phyloP scores from a whole-genome alignment of 2,113 vertebrate genomes.

The Callospermophilus lateralis region DNA sequence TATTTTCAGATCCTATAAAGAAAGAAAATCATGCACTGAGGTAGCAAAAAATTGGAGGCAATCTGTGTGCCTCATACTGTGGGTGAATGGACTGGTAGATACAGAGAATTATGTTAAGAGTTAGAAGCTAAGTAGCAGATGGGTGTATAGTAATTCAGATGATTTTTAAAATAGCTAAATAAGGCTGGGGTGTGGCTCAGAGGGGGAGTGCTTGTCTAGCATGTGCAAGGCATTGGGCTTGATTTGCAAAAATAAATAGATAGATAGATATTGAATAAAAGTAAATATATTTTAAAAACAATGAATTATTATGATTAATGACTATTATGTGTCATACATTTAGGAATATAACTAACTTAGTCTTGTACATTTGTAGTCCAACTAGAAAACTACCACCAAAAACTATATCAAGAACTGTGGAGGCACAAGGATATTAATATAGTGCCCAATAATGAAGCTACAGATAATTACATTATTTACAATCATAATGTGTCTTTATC shows the following conservation, averaged over 20 bases:
- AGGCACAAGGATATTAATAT: neutral
- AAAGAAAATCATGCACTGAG: neutral
- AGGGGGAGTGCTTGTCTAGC: too few relatives aligned
- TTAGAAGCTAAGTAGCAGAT: conserved; percentile 16
- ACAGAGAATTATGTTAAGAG: neutral
- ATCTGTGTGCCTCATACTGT: neutral
- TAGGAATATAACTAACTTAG: neutral
- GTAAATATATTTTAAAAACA: neutral
- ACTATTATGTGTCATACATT: neutral
- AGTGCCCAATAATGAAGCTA: neutral
- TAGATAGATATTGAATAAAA: neutral
- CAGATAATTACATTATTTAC: neutral
- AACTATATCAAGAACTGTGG: neutral
- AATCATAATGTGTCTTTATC: neutral
- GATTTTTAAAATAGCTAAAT: too few relatives aligned
- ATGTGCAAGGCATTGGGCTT: neutral
- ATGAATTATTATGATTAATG: neutral
- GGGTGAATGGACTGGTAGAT: neutral
- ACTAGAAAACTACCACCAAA: conserved; percentile 10
- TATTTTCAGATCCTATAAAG: neutral
- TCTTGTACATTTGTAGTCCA: neutral
- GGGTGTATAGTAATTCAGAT: neutral
- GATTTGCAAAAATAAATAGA: neutral
- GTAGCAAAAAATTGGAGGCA: neutral
- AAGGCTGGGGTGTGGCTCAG: too few relatives aligned